These are phyloP conservation scores for Synergus japonicus DNA, from an alignment of 2,888 invertebrate species.

Conservation along the genomic window DNA sequence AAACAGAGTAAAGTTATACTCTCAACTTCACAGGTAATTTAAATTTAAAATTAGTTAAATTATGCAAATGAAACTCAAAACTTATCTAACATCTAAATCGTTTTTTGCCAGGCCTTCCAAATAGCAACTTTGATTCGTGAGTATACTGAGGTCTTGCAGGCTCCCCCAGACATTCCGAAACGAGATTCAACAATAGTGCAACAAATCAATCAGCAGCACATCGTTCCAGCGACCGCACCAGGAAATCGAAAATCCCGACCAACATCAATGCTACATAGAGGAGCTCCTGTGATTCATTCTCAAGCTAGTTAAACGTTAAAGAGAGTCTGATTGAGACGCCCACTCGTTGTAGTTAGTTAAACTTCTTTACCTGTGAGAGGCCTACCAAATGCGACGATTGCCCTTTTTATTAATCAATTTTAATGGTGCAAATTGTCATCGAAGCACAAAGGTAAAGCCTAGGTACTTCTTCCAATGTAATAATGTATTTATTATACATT, in stretches of 20 bases:
- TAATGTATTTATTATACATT: slow-evolving; percentile 68
- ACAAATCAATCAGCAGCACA: slow-evolving; percentile 69
- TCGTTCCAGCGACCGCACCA: slow-evolving; percentile 56
- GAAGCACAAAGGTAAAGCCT: slow-evolving; percentile 57
- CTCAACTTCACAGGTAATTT: slow-evolving; percentile 90
- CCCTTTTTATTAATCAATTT: slow-evolving; percentile 27
- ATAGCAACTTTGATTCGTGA: slow-evolving; percentile 95
- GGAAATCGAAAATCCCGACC: slow-evolving; percentile 77
- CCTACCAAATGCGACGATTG: slow-evolving; percentile 43
- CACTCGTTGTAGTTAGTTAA: slow-evolving; percentile 43
- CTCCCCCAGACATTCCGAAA: slow-evolving; percentile 74
- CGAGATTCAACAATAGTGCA: slow-evolving; percentile 70
- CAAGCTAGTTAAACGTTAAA: slow-evolving; percentile 81
- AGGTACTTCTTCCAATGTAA: slow-evolving; percentile 66
- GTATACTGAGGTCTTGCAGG: slow-evolving; percentile 85
- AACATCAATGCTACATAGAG: slow-evolving; percentile 78
- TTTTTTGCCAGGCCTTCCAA: slow-evolving; percentile 87
- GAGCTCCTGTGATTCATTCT: slow-evolving; percentile 81
- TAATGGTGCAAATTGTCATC: slow-evolving; percentile 56
- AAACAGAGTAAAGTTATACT: slow-evolving; percentile 97
- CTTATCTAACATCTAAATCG: neutral
- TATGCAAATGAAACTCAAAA: neutral
- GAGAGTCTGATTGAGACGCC: slow-evolving; percentile 39
- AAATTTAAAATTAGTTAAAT: neutral
- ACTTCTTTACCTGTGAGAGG: slow-evolving; percentile 28